Percentiles rank a stretch among this genome's conserved stretches.
phyloP scores from a whole-genome alignment of 1,140 invertebrate species.

The Drosophila parabipectinata region DNA sequence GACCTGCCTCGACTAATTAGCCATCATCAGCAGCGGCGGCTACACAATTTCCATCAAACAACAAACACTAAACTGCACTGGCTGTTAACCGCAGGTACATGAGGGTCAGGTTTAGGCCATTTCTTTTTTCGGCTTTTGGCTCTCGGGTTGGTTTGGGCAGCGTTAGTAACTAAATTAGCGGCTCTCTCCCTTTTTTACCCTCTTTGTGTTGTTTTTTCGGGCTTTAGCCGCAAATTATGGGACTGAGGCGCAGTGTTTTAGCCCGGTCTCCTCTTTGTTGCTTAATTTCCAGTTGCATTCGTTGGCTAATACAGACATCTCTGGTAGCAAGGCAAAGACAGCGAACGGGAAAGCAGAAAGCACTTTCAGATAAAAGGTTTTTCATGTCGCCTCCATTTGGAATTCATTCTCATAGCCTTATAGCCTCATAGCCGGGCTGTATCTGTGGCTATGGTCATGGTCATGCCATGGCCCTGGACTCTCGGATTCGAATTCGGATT shows the following conservation, averaged over 20 bases:
- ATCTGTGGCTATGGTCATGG: slow-evolving; percentile 49
- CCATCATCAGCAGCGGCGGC: slow-evolving; percentile 74
- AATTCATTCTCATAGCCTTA: slow-evolving; percentile 64
- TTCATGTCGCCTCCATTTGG: slow-evolving; percentile 79
- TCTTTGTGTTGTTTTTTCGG: slow-evolving; percentile 25
- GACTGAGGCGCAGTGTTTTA: slow-evolving; percentile 27
- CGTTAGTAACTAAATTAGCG: slow-evolving; percentile 78
- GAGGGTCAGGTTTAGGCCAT: slow-evolving; percentile 41
- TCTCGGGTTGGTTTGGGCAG: slow-evolving; percentile 3
- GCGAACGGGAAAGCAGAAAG: slow-evolving; percentile 25
- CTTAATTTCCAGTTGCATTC: slow-evolving; percentile 74
- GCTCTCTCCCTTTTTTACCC: slow-evolving; percentile 42
- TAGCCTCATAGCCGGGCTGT: slow-evolving; percentile 41
- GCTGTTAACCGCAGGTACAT: slow-evolving; percentile 69
- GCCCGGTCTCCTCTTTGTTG: slow-evolving; percentile 37
- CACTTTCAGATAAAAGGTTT: slow-evolving; percentile 81
- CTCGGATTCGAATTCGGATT: slow-evolving; percentile 13
- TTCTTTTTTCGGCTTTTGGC: background rate
- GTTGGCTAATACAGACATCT: slow-evolving; percentile 77
- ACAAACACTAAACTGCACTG: slow-evolving; percentile 45
- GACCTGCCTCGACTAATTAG: slow-evolving; percentile 61
- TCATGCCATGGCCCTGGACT: slow-evolving; percentile 58
- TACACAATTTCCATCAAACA: slow-evolving; percentile 62
- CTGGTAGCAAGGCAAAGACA: background rate
- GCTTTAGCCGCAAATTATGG: slow-evolving; percentile 39